A percentile compares a stretch with the other conserved stretches of the same genome.
Evolutionary conservation across 2,113 vertebrate genomes (phyloP).

Genomic region (Aptenodytes forsteri): DNA sequence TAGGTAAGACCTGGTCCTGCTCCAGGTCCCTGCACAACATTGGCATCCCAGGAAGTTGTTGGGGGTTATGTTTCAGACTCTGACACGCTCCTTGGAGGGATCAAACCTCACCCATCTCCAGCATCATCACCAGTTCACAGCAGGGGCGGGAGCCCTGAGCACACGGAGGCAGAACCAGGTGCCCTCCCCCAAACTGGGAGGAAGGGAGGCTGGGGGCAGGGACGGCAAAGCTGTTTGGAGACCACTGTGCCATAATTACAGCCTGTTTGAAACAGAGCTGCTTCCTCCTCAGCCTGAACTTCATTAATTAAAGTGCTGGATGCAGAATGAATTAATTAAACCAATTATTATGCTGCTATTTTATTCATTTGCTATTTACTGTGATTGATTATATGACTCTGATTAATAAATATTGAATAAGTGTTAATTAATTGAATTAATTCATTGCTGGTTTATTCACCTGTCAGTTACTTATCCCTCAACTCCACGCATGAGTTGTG

Average conservation of each 20-base stretch:
- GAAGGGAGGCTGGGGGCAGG: background rate
- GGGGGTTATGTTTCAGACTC: background rate
- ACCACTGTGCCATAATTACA: background rate
- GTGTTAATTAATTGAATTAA: constrained; percentile 20
- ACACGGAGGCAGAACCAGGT: background rate
- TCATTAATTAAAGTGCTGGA: background rate
- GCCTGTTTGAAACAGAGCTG: background rate
- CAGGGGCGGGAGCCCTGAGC: background rate
- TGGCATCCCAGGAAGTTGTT: background rate
- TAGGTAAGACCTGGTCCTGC: background rate
- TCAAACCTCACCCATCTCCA: background rate
- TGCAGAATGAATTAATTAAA: background rate
- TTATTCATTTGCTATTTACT: background rate
- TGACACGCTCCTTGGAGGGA: background rate
- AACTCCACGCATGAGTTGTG: background rate
- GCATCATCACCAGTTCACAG: background rate
- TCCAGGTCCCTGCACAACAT: background rate
- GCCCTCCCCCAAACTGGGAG: background rate
- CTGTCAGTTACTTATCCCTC: background rate
- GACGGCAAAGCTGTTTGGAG: background rate
- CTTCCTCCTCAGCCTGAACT: background rate
- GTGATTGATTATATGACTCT: background rate
- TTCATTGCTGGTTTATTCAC: background rate
- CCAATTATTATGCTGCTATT: background rate
- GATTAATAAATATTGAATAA: constrained; percentile 51